phyloP scores from a whole-genome alignment of 30 jellyfish, hydroid and myxozoan genomes.

The Pelagia noctiluca region DNA sequence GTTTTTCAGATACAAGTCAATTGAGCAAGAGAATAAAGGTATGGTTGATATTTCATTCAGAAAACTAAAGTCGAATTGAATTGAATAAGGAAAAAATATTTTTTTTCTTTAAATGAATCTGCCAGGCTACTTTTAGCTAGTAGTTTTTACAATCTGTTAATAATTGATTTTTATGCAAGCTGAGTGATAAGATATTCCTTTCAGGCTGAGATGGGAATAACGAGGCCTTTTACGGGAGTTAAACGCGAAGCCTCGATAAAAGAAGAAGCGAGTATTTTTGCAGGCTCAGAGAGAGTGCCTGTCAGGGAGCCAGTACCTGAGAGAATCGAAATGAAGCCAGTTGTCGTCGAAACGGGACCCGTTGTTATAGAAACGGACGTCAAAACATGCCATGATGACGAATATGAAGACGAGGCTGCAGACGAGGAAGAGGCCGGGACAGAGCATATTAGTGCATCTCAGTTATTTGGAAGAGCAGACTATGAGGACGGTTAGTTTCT shows the following conservation, averaged over 20 bases:
- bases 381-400: conserved; percentile 16
- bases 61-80: too few species aligned
- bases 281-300: not conserved
- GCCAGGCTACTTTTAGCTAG: too few species aligned
- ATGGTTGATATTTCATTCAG: too few species aligned
- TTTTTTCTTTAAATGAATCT: too few species aligned
- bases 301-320: not conserved
- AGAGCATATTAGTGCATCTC: conserved; percentile 78
- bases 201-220: too few species aligned
- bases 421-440: conserved; percentile 73
- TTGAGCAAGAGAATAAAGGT: not conserved
- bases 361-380: conserved; percentile 10
- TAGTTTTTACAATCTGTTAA: too few species aligned
- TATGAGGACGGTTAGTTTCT: conserved; percentile 84
- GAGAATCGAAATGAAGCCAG: conserved; percentile 15
- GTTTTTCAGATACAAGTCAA: not conserved
- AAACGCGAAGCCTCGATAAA: too few species aligned
- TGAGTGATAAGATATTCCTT: too few species aligned
- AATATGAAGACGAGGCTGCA: conserved; percentile 54
- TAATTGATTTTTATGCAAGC: too few species aligned
- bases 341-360: conserved; percentile 59
- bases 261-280: not conserved
- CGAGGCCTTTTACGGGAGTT: too few species aligned
- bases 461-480: conserved; percentile 62
- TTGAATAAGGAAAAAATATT: too few species aligned